Percentiles rank a stretch among this genome's conserved stretches.
These are phyloP conservation scores for Agrotis clavis DNA, from an alignment of 2,888 invertebrate genomes.

Conservation along the genomic window DNA sequence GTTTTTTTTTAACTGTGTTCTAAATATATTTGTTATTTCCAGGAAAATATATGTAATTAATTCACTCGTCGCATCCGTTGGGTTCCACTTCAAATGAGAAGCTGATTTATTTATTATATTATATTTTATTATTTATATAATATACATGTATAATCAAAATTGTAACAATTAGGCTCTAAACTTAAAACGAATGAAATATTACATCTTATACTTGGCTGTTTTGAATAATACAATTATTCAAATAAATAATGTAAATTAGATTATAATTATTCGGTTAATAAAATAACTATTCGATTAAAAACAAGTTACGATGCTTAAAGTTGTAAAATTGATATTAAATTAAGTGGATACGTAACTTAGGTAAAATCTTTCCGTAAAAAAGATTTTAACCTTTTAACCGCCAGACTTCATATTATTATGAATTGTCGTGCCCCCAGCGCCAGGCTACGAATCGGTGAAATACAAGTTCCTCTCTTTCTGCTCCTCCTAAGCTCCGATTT, in stretches of 20 bases:
- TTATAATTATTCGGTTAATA: conserved; percentile 28
- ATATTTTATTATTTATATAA: conserved; percentile 54
- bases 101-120: conserved; percentile 63
- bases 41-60: conserved; percentile 87
- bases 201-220: conserved; percentile 49
- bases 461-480: too few species aligned
- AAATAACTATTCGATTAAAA: conserved; percentile 27
- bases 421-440: too few species aligned
- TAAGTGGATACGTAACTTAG: conserved; percentile 22
- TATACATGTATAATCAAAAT: conserved; percentile 40
- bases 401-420: too few species aligned
- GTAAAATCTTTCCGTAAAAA: conserved; percentile 41
- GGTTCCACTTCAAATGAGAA: conserved; percentile 74
- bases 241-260: conserved; percentile 52
- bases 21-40: conserved; percentile 70
- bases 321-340: conserved; percentile 26
- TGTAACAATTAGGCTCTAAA: conserved; percentile 47
- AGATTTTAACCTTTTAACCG: too few species aligned
- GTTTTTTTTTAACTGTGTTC: background rate
- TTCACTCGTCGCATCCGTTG: conserved; percentile 74
- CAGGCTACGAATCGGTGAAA: too few species aligned
- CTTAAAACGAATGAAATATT: conserved; percentile 52
- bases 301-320: conserved; percentile 35
- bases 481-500: too few species aligned
- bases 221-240: conserved; percentile 62